Evolutionary conservation across 2,888 invertebrate species (phyloP), one percentile per base, ranked within the genome.

Genomic region (Hybos culiciformis): DNA sequence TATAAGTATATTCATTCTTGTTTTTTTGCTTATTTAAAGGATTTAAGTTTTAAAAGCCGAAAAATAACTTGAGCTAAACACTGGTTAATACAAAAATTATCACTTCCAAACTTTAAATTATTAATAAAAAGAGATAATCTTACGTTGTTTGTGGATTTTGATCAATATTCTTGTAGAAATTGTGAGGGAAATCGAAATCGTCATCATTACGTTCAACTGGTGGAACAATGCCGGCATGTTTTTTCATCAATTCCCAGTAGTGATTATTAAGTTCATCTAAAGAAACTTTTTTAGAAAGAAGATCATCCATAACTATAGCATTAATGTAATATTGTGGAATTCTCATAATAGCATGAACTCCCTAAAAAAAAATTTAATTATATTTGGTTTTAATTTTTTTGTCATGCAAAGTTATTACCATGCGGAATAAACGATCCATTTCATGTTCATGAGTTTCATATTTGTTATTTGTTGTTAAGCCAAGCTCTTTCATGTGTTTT

Each of bases 101-200:
- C n/a, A n/a, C n/a, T n/a, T n/a, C n/a, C n/a, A n/a, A n/a, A n/a
- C n/a, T n/a, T n/a, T n/a, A n/a, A n/a, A n/a, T n/a, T n/a, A n/a
- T n/a, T n/a, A n/a, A n/a, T n/a, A n/a, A n/a, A n/a, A n/a, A n/a
- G n/a, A n/a, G n/a, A n/a, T n/a, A n/a, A n/a, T n/a, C 8, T 23
- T 26, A 37, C 50, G 52, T 75, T 77, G 77, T 73, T 63, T 77
- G 71, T 50, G 78, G 78, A 37, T 77, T 77, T 29, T 76, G 74
- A 61, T 75, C 72, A 50, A 75, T 73, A 41, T 77, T 66, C n/a
- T 80, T 66, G 53, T 83, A 82, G 50, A 76, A 81, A 55, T 82
- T 81, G 0, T 77, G 74, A 39, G 78, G 80, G 1, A 78, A 71
- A 55, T 80, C 79, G 44, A 79, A 78, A 54, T 78, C 77, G 4